Percentiles rank a stretch among this genome's conserved stretches.
Conservation (phyloP, 2,888 invertebrate species). For the Epirrita christyi region DNA sequence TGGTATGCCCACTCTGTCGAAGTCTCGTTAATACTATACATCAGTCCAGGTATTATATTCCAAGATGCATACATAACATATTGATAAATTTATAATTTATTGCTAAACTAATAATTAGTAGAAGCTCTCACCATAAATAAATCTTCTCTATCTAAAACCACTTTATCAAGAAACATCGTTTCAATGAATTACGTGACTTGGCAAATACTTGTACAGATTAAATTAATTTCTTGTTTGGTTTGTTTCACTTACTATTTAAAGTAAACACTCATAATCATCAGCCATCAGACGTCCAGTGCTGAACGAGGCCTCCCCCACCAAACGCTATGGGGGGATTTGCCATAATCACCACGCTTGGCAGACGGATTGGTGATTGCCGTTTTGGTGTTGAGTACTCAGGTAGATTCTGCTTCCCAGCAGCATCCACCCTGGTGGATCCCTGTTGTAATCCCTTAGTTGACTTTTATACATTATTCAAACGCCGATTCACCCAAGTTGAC, state of each 20-base stretch:
- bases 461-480: no score
- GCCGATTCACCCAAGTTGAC: no score
- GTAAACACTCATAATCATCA: constrained; percentile 1
- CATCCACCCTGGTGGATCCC: no score
- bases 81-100: constrained; percentile 30
- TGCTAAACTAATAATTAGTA: constrained; percentile 26
- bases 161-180: constrained; percentile 32
- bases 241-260: constrained; percentile 22
- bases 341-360: no score
- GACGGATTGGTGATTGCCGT: no score
- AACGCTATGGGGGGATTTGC: no score
- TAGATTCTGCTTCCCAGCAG: no score
- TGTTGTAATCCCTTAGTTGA: no score
- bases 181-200: constrained; percentile 27
- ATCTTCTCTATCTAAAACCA: constrained; percentile 29
- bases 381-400: no score
- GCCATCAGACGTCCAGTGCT: no score
- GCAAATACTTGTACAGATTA: constrained; percentile 31
- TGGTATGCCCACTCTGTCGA: constrained; percentile 22
- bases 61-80: constrained; percentile 23
- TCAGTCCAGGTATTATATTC: constrained; percentile 22
- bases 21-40: constrained; percentile 21
- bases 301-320: no score
- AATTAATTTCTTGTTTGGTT: constrained; percentile 31
- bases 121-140: constrained; percentile 31